Percentiles rank a stretch among this genome's conserved stretches.
phyloP scores from a whole-genome alignment of 2,888 invertebrate species.

The Endomychus coccineus region DNA sequence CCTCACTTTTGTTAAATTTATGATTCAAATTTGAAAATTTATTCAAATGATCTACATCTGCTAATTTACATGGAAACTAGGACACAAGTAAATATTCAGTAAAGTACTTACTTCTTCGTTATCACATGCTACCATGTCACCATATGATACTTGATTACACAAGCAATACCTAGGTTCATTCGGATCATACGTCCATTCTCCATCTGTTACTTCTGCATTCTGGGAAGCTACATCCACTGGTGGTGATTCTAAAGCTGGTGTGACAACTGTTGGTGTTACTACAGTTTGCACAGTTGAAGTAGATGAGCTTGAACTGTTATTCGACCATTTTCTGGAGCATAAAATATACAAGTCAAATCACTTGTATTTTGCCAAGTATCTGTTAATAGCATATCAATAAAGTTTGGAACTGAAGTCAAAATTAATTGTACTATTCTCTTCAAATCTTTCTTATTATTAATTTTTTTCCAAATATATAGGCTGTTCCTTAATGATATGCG shows the following conservation, averaged over 20 bases:
- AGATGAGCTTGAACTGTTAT: slow-evolving; percentile 21
- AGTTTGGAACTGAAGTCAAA: no score
- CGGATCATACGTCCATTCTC: slow-evolving; percentile 90
- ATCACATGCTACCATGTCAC: slow-evolving; percentile 99
- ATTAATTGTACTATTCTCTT: no score
- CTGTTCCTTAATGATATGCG: no score
- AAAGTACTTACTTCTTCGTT: slow-evolving; percentile 76
- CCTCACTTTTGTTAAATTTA: no score
- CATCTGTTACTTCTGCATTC: slow-evolving; percentile 55
- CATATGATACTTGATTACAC: slow-evolving; percentile 95
- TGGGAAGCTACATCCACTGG: slow-evolving; percentile 43
- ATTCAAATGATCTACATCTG: no score
- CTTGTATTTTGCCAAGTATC: slow-evolving; percentile 4
- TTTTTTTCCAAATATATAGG: no score
- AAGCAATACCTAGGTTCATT: slow-evolving; percentile 95
- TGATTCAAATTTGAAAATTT: no score
- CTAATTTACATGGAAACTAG: no score
- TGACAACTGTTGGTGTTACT: slow-evolving; percentile 24
- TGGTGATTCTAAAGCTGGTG: slow-evolving; percentile 39
- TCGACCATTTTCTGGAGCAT: slow-evolving; percentile 35
- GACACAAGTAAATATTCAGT: slow-evolving; percentile 3
- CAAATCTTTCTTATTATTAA: no score
- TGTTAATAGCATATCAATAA: not conserved
- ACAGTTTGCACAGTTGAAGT: slow-evolving; percentile 41
- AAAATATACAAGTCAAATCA: slow-evolving; percentile 2